Evolutionary conservation across 2,888 invertebrate species (phyloP), one percentile per base, ranked within the genome.

Genomic region (Conops quadrifasciatus): DNA sequence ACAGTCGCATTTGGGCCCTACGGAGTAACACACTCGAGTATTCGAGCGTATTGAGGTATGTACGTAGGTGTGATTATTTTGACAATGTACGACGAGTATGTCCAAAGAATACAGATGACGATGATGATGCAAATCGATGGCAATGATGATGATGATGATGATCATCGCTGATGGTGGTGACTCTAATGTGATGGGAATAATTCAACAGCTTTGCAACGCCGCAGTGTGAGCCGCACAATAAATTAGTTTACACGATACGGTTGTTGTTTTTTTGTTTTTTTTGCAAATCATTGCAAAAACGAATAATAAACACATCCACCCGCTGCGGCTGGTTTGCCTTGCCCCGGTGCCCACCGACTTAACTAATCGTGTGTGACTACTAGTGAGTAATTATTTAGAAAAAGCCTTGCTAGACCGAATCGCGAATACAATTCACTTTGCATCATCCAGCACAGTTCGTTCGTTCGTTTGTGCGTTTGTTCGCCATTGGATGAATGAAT

Each of bases 191-290:
- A n/a, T n/a, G 9, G 30, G 49, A 65, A 36, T 62, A 65, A 65
- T 65, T 65, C 65, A 51, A 36, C 11, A n/a, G 67, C 66, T 16
- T 49, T 24, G n/a, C 56, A 67, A n/a, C 56, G 21, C 26, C 59
- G 15, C 51, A 21, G 15, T 67, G 67, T 59, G 67, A 67, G 67
- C 47, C 67, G 16, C 19, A 21, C 26, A 56, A 43, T 59, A 58
- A 67, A 58, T 58, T 59, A 67, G 67, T 67, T 67, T 67, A 67
- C 67, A 67, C 67, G 58, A 67, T 21, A 26, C 9, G 36, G 36
- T 36, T 36, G 36, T 36, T 36, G 36, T 4, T 36, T 36, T 36
- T 36, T 36, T 4, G 9, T 36, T 36, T 4, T 36, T 36, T 36
- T 36, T 36, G 36, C 9, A 9, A 36, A 36, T 4, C 9, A 9